A percentile compares a stretch with the other conserved stretches of the same genome.
These are phyloP conservation scores for silkworm (Bombyx mori) DNA, from an alignment of 1,140 invertebrate species.

Conservation along the genomic window DNA sequence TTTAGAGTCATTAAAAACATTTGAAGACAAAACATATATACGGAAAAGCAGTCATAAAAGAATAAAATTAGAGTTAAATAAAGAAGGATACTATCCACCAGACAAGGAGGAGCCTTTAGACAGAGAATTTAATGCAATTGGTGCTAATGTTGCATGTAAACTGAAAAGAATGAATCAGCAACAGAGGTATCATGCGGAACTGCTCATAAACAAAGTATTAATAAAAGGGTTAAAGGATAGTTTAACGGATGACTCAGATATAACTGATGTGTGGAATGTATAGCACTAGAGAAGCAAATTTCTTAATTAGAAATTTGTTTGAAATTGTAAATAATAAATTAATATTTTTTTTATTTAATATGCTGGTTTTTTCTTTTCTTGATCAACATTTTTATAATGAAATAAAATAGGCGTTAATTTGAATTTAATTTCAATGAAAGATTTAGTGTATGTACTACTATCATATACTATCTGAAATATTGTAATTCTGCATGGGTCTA, in stretches of 20 bases:
- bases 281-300: neutral
- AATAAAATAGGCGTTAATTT: no score
- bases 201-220: conserved; percentile 16
- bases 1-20: no score
- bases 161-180: conserved; percentile 13
- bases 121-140: conserved; percentile 13
- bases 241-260: conserved; percentile 13
- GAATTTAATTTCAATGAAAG: no score
- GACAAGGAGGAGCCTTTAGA: conserved; percentile 6
- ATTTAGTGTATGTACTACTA: no score
- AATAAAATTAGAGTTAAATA: conserved; percentile 7
- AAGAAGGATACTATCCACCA: conserved; percentile 1
- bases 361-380: no score
- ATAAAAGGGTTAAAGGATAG: conserved; percentile 13
- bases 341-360: no score
- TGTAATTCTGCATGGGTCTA: no score
- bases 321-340: no score
- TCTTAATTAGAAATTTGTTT: no score
- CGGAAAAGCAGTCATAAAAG: neutral
- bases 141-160: conserved; percentile 15
- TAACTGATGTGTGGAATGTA: conserved; percentile 12
- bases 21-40: conserved; percentile 1
- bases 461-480: no score
- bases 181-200: conserved; percentile 14
- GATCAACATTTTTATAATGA: no score